Evolutionary conservation across 2,888 invertebrate genomes (phyloP), one percentile per base, ranked within the genome.

Genomic region (Ennomos fuscantarius): DNA sequence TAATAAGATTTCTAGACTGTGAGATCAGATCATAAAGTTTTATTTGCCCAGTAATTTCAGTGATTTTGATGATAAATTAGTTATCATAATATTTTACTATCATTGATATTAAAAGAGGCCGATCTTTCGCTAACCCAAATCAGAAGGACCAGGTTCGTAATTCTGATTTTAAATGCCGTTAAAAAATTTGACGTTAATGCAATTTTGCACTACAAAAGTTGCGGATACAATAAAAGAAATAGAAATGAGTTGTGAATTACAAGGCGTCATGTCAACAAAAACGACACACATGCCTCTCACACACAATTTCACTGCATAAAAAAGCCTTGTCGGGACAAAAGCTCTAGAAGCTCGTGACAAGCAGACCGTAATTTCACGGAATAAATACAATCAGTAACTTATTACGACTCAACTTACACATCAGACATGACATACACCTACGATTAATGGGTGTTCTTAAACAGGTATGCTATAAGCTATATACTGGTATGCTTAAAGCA

Each of bases 281-380:
- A 62, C 47, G 53, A 49, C 49, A 12, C 43, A 47, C 53, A 54
- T 47, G 54, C 43, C 45, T 51, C 55, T 51, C 55, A 53, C 55
- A 55, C 53, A 63, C 60, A 58, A 58, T 52, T 58, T 58, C 55
- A 58, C 68, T 62, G 63, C 59, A 59, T 54, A 60, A 62, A 68
- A 65, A 65, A 72, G 66, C 63, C 56, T 55, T 46, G 31, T 42
- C 60, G 56, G 51, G 49, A 49, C 55, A 35, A 45, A 51, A 56
- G 68, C 64, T 59, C 24, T 24, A 24, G 6, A 62, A 63, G 58
- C 46, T 54, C 71, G 73, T 74, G 73, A 72, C 75, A 72, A 72
- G 70, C 70, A 65, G 63, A 64, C 70, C 68, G 69, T 74, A 70
- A 79, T 75, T 73, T 70, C 49, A 53, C 53, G 15, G 37, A 35